Evolutionary conservation across 1,140 invertebrate genomes (phyloP).

Genomic region (Listronotus bonariensis): DNA sequence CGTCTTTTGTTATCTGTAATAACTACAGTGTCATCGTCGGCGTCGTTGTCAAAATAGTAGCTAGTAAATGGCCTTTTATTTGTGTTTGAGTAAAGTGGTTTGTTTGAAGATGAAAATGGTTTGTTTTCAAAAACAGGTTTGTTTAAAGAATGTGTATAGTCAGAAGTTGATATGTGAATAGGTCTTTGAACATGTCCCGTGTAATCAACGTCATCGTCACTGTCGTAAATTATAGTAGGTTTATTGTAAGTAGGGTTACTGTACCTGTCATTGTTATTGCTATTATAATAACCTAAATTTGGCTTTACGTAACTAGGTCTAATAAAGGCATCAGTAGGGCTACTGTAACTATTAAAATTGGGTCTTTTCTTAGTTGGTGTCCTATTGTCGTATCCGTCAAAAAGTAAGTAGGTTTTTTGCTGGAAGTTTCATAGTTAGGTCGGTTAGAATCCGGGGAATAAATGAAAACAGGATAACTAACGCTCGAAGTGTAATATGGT

Average conservation of each 20-base stretch:
- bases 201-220: not conserved
- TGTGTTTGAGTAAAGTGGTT: not conserved
- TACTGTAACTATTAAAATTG: slow-evolving; percentile 44
- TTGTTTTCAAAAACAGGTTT: slow-evolving; percentile 24
- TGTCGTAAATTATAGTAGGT: not conserved
- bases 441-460: slow-evolving; percentile 3
- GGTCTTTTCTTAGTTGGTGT: slow-evolving; percentile 13
- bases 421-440: not conserved
- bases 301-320: not conserved
- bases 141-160: not conserved
- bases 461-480: slow-evolving; percentile 17
- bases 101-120: slow-evolving; percentile 30
- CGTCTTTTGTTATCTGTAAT: slow-evolving; percentile 8
- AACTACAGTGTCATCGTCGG: slow-evolving; percentile 5
- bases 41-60: slow-evolving; percentile 5
- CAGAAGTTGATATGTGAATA: slow-evolving; percentile 34
- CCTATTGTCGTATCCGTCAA: not conserved
- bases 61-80: slow-evolving; percentile 10
- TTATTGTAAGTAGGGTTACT: not conserved
- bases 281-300: not conserved
- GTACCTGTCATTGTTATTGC: not conserved
- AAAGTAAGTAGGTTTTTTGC: not conserved
- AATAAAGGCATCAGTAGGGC: slow-evolving; percentile 4
- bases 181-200: not conserved
- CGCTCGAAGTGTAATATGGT: slow-evolving; percentile 17